Evolutionary conservation across 2,113 vertebrate genomes (phyloP), one percentile per base, ranked within the genome.

Genomic region (Marcusenius ussheri): DNA sequence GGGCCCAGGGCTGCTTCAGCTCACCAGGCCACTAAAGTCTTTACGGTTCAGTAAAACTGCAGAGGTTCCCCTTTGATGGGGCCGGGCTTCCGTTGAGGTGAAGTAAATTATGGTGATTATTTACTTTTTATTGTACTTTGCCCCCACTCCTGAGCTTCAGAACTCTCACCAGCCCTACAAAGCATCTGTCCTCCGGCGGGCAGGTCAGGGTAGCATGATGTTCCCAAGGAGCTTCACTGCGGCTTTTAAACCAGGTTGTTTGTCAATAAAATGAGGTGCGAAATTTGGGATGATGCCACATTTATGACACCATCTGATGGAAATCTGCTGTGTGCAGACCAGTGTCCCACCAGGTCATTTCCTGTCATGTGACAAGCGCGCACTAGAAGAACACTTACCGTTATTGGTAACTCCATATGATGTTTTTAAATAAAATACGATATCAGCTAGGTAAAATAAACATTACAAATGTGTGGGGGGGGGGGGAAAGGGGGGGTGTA

Each of bases 21-120:
- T 77, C 21, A 74, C n/a, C 45, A 89, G 47, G 88, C 66, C 27
- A 3, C 39, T 42, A 39, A 42, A 53, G 85, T 50, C 49, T 53
- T 87, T 51, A 35, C 51, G 15, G 70, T 83, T 83, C 88, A 56
- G 35, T 83, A 53, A 89, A 83, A 56, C 35, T 39, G 15, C 47
- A 5, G n/a, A 56, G 49, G 47, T 7, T 42, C 50, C 85, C 50
- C 85, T 87, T 31, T 56, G 85, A 87, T 51, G 50, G 56, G 47
- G 50, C n/a, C 50, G 50, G 50, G n/a, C 31, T 87, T 53, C 27
- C 50, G 24, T 9, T 27, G 47, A 87, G 31, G 85, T 87, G n/a
- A 53, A 53, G 45, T 35, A 87, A 87, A 87, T 87, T 86, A 86
- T 50, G 3, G 50, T 87, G 50, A 87, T 87, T 53, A 87, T 87